A percentile compares a stretch with the other conserved stretches of the same genome.
These are phyloP conservation scores for Bombus terrestris DNA, from an alignment of 1,140 invertebrate species.

Conservation along the genomic window DNA sequence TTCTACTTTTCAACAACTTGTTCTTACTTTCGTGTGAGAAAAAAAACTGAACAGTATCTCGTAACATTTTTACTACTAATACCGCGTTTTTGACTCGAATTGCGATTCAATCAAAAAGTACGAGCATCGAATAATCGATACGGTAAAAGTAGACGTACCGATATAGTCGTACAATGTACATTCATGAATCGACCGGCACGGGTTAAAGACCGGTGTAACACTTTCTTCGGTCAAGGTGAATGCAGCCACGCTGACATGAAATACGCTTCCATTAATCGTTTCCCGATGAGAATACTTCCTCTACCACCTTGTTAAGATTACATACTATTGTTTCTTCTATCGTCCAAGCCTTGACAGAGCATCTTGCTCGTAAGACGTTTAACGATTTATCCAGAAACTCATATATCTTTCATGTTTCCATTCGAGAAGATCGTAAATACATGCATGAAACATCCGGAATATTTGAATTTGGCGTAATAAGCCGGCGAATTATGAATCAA, in stretches of 20 bases:
- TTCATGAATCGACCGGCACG: not conserved
- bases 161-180: not conserved
- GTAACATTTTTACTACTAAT: not conserved
- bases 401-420: not conserved
- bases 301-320: not conserved
- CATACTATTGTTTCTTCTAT: no score
- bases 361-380: not conserved
- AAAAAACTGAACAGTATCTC: not conserved
- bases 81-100: no score
- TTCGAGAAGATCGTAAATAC: not conserved
- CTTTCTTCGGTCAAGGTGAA: constrained; percentile 53
- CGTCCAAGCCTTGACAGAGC: not conserved
- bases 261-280: not conserved
- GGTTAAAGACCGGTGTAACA: constrained; percentile 46
- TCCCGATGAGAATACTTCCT: not conserved
- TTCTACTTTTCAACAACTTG: not conserved
- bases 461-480: not conserved
- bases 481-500: not conserved
- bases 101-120: no score
- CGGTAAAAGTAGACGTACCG: not conserved
- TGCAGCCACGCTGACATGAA: not conserved
- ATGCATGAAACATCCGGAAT: not conserved
- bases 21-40: not conserved
- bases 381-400: not conserved
- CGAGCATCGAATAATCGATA: not conserved